phyloP scores from a whole-genome alignment of 2,888 invertebrate genomes.

The Temnothorax ravouxi region DNA sequence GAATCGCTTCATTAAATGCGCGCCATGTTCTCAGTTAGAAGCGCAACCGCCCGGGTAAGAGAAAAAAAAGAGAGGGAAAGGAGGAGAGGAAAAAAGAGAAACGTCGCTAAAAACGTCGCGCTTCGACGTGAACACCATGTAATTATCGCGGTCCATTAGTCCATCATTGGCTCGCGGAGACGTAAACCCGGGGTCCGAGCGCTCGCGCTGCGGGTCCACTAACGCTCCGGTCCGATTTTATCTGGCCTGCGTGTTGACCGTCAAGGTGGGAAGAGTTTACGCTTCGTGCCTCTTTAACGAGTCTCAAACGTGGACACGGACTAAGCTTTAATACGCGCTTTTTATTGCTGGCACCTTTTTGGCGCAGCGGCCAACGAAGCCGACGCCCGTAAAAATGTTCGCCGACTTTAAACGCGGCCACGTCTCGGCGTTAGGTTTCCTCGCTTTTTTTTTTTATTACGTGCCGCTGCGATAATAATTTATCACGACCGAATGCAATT shows the following conservation, averaged over 20 bases:
- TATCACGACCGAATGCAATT: slow-evolving; percentile 25
- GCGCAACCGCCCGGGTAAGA: background rate
- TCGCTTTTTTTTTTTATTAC: slow-evolving; percentile 1
- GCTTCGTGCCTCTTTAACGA: slow-evolving; percentile 59
- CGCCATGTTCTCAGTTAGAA: slow-evolving; percentile 1
- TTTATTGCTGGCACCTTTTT: slow-evolving; percentile 55
- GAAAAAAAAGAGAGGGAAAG: background rate
- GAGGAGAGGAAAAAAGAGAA: background rate
- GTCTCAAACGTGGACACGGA: slow-evolving; percentile 46
- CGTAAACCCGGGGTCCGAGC: background rate
- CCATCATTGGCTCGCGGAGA: slow-evolving; percentile 47
- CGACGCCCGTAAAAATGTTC: slow-evolving; percentile 65
- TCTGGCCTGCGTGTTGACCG: slow-evolving; percentile 58
- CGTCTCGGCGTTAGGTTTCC: background rate
- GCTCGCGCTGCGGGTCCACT: background rate
- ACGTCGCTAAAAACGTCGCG: background rate
- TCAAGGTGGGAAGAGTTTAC: slow-evolving; percentile 54
- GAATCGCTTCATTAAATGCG: slow-evolving; percentile 81
- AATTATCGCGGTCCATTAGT: slow-evolving; percentile 66
- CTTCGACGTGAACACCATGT: slow-evolving; percentile 29
- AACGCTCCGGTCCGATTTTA: slow-evolving; percentile 39
- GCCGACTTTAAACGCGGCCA: slow-evolving; percentile 43
- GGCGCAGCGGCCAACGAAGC: slow-evolving; percentile 12
- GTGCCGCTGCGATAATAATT: background rate
- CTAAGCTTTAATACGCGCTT: slow-evolving; percentile 55